Base-by-base conservation (phyloP, 1,140 invertebrate genomes). In the Gryon sp. region DNA sequence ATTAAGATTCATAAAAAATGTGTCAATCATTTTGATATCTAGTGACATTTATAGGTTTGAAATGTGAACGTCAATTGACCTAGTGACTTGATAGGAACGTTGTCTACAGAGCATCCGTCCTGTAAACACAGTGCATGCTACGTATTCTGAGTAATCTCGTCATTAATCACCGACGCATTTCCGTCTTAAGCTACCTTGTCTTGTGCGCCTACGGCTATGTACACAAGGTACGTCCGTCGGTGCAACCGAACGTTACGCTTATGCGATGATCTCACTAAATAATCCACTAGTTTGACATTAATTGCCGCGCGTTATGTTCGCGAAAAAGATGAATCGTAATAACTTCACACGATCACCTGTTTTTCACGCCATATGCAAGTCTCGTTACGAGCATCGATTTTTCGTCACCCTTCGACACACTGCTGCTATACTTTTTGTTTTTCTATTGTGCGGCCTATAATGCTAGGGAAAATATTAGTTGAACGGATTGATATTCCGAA, bases 161-260 rank as follows among this genome's bases (percentile, higher is more conserved):
- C 68, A 78, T 78, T 78, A 78, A 78, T 78, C 76, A 78, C 75
- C 46, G 34, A 28, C 26, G 75, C 68, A 22, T 63, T 68, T 78
- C 63, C 76, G 73, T 78, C 59, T 74, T 74, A 60, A 78, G 63
- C 65, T 65, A 68, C 41, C 76, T 73, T 74, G 68, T 53, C 53
- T 63, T 32, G n/a, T n/a, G 59, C 34, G 63, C 55, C 68, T 63
- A 65, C 55, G 55, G 62, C 30, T 63, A 26, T 68, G 53, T 73
- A 63, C 63, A 59, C 57, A 60, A 59, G 48, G 57, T 60, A 66
- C 46, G 60, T 65, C 52, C 45, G 22, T 20, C 32, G 5, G 32
- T n/a, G 36, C 50, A 41, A 34, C 46, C 36, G 41, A 22, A 62
- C 18, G n/a, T n/a, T n/a, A 48, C 26, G 41, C 26, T 66, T 43